These are phyloP conservation scores for Xenopus borealis DNA, from an alignment of 2,113 vertebrate genomes.

Conservation along the genomic window DNA sequence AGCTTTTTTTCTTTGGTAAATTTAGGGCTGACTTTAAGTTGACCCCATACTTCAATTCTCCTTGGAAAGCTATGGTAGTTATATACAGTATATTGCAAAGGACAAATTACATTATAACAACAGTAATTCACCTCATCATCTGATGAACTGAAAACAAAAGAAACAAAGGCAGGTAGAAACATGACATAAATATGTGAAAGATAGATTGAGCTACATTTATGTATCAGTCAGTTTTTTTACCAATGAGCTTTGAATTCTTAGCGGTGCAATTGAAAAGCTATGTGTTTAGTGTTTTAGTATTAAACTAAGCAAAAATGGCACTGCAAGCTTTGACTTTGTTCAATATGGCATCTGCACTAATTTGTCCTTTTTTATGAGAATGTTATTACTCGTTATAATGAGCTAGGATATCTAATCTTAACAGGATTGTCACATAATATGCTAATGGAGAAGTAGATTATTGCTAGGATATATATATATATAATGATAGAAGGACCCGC, in stretches of 20 bases:
- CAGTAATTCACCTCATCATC: conserved; percentile 58
- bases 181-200: conserved; percentile 58
- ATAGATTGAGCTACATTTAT: conserved; percentile 57
- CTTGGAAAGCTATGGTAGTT: conserved; percentile 53
- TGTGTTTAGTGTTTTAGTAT: conserved; percentile 53
- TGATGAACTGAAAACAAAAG: conserved; percentile 59
- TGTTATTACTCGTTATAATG: neutral
- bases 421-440: too few species aligned
- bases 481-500: too few species aligned
- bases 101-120: conserved; percentile 58
- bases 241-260: conserved; percentile 39
- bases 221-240: conserved; percentile 51
- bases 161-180: conserved; percentile 58
- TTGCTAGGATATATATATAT: too few species aligned
- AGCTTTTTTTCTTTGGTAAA: conserved; percentile 60
- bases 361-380: too few species aligned
- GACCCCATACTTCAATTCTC: conserved; percentile 58
- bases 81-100: conserved; percentile 64
- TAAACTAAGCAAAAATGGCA: conserved; percentile 36
- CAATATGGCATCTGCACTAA: too few species aligned
- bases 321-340: neutral
- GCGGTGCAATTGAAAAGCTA: conserved; percentile 45
- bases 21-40: conserved; percentile 66
- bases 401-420: too few species aligned
- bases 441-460: too few species aligned